Percentiles rank a stretch among this genome's conserved stretches.
These are phyloP conservation scores for Brachionus rotundiformis DNA, from an alignment of 1,140 invertebrate genomes.

Conservation along the genomic window DNA sequence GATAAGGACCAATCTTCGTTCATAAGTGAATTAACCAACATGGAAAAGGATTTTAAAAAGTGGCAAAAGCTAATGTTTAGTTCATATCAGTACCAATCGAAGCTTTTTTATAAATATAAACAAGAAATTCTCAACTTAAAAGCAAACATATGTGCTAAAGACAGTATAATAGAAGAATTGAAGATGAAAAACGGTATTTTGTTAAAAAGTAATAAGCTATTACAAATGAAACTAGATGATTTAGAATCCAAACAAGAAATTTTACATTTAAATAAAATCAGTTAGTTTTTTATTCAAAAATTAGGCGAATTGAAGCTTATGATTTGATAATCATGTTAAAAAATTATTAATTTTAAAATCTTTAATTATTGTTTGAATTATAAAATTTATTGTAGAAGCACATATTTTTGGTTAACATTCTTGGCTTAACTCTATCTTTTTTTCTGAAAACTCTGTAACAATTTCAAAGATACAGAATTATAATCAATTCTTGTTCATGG, in stretches of 20 bases:
- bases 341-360: too few relatives aligned
- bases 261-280: neutral
- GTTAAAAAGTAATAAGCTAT: constrained; percentile 13
- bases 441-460: too few relatives aligned
- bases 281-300: neutral
- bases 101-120: constrained; percentile 30
- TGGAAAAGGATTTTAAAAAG: constrained; percentile 17
- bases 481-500: too few relatives aligned
- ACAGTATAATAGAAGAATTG: constrained; percentile 13
- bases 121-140: constrained; percentile 41
- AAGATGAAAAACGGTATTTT: neutral
- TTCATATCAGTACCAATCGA: constrained; percentile 42
- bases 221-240: constrained; percentile 28
- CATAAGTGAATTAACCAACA: neutral
- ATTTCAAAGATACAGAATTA: too few relatives aligned
- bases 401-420: too few relatives aligned
- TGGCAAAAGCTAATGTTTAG: constrained; percentile 49
- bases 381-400: too few relatives aligned
- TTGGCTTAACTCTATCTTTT: too few relatives aligned
- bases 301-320: too few relatives aligned
- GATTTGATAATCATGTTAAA: too few relatives aligned
- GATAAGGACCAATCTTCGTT: neutral
- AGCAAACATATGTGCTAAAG: constrained; percentile 22
- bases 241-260: neutral
- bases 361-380: too few relatives aligned